Evolutionary conservation across 2,888 invertebrate species (phyloP).

Genomic region (Plemyria rubiginata): DNA sequence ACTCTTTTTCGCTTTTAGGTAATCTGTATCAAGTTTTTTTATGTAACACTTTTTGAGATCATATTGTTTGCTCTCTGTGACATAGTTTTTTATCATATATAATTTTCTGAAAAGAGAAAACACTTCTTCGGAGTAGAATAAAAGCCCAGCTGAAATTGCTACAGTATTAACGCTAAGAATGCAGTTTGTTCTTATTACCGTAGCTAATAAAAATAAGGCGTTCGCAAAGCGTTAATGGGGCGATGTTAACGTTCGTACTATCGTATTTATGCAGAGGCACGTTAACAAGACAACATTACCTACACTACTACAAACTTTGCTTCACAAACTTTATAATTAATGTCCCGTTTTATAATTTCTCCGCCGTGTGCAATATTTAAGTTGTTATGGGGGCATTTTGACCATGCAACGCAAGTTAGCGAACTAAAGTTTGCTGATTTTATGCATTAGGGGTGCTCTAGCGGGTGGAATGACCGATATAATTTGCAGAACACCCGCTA

Average conservation of each 20-base stretch:
- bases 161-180: constrained; percentile 47
- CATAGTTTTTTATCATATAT: neutral
- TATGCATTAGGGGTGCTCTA: constrained; percentile 31
- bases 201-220: constrained; percentile 56
- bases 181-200: constrained; percentile 54
- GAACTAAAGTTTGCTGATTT: constrained; percentile 45
- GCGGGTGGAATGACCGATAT: constrained; percentile 5
- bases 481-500: neutral
- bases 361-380: constrained; percentile 61
- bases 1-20: neutral
- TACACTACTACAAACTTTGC: constrained; percentile 64
- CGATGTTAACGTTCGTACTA: constrained; percentile 52
- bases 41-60: neutral
- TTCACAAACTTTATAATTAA: constrained; percentile 71
- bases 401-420: constrained; percentile 45
- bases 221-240: constrained; percentile 57
- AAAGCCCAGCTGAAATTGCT: constrained; percentile 27
- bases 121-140: constrained; percentile 4
- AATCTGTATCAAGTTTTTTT: neutral
- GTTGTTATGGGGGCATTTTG: constrained; percentile 59
- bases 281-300: constrained; percentile 64
- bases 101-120: neutral
- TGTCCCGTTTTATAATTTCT: constrained; percentile 68
- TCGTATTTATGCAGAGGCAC: constrained; percentile 68
- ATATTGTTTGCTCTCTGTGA: neutral